These are phyloP conservation scores for Imbricaverruca yamaguchii DNA, from an alignment of 2,888 invertebrate species.

Conservation along the genomic window DNA sequence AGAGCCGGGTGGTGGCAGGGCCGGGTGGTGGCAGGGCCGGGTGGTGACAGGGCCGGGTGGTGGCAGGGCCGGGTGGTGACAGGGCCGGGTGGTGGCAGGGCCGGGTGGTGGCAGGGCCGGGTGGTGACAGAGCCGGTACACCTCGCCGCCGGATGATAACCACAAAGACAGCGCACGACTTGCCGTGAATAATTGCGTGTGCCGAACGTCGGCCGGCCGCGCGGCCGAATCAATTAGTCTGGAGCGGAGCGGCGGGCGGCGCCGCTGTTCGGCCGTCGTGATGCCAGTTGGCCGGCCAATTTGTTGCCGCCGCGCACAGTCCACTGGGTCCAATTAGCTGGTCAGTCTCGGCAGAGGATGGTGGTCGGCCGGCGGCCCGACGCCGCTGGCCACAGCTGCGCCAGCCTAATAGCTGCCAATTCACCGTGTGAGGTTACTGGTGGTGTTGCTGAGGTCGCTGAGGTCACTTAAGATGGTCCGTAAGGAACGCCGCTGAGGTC, in stretches of 20 bases:
- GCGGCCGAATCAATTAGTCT: neutral
- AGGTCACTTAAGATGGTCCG: neutral
- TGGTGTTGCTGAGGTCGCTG: neutral
- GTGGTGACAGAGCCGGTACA: too few species aligned
- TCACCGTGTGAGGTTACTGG: neutral
- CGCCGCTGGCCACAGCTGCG: neutral
- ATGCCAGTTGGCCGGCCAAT: constrained; percentile 8
- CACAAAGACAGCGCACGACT: neutral
- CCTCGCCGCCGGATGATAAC: neutral
- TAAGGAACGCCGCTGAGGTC: too few species aligned
- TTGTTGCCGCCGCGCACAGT: neutral
- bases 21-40: too few species aligned
- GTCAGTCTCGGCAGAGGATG: neutral
- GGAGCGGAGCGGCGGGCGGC: neutral
- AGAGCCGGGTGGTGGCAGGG: too few species aligned
- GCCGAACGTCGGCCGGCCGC: neutral
- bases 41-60: too few species aligned
- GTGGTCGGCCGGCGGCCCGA: neutral
- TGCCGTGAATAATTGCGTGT: neutral
- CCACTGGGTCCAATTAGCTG: constrained; percentile 2
- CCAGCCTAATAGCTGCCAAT: neutral
- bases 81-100: too few species aligned
- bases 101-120: too few species aligned
- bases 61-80: too few species aligned
- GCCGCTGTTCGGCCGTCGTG: neutral